phyloP scores from a whole-genome alignment of 1,140 invertebrate species.

The Zaprionus inermis region DNA sequence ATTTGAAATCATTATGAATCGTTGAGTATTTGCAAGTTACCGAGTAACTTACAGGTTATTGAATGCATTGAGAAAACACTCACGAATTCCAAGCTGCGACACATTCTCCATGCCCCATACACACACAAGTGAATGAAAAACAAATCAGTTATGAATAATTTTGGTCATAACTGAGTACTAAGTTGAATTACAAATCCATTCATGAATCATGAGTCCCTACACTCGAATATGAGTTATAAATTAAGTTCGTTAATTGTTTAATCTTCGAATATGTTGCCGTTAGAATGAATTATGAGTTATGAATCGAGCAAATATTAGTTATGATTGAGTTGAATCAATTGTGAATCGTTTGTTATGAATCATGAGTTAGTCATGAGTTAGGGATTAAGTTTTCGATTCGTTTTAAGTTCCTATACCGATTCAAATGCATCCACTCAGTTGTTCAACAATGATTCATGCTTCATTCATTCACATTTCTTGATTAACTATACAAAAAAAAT shows the following conservation, averaged over 20 bases:
- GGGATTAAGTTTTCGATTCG: background rate
- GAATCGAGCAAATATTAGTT: background rate
- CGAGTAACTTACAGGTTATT: background rate
- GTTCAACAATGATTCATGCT: slow-evolving; percentile 5
- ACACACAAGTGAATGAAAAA: too few species aligned
- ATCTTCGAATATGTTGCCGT: background rate
- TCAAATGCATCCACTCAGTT: background rate
- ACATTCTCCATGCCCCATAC: too few species aligned
- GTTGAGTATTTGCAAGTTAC: background rate
- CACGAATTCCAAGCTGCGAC: too few species aligned
- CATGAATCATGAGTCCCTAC: background rate
- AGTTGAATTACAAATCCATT: too few species aligned
- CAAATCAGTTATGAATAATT: too few species aligned
- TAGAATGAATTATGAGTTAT: background rate
- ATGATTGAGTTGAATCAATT: background rate
- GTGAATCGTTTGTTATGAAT: background rate
- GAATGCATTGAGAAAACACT: background rate
- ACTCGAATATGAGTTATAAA: background rate
- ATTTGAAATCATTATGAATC: background rate
- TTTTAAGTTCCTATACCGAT: slow-evolving; percentile 2
- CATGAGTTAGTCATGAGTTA: slow-evolving; percentile 5
- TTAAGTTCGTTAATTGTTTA: background rate
- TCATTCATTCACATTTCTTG: slow-evolving; percentile 7
- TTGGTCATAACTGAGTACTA: too few species aligned
- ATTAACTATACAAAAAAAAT: too few species aligned